Evolutionary conservation across 2,888 invertebrate genomes (phyloP), one percentile per base, ranked within the genome.

Genomic region (Drosophila dives): DNA sequence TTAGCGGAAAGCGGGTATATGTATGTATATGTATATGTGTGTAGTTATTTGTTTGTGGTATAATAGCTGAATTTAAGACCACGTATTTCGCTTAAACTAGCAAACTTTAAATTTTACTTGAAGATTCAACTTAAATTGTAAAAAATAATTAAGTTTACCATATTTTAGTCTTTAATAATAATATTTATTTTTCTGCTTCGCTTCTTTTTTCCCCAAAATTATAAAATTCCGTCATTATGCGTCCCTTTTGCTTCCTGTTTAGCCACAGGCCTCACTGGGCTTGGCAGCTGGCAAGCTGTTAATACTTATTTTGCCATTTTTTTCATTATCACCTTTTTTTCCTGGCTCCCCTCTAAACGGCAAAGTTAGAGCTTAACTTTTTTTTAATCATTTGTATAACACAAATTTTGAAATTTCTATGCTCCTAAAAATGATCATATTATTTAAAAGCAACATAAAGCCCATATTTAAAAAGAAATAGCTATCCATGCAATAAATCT

Each of bases 401-500:
- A 12, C 29, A 29, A 29, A 29, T 29, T 29, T 26, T 2, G 23
- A 17, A 26, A 50, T 40, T 48, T 26, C 34, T 23, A 58, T 42
- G 36, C n/a, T 15, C 32, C 20, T 33, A 64, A 40, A 51, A 48
- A 50, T 36, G 32, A 54, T 55, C 64, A 67, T 58, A 56, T 83
- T 81, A 65, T 77, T 77, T 72, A 71, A 61, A 64, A 62, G 34
- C 53, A 59, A 34, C 17, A 53, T 20, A 58, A 53, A 50, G 54
- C 32, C 5, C n/a, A n/a, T 17, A 17, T 29, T 17, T 17, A 49
- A 12, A 6, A 50, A 15, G 15, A n/a, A 40, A 23, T 64, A 53
- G 63, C 80, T 75, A 78, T 51, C 77, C 63, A 53, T 50, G 78
- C 70, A 60, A 88, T 88, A 88, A 88, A 80, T 85, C 81, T 78